These are phyloP conservation scores for Parazoanthus darwini DNA, from an alignment of 92 coral and sea anemone species.

Conservation along the genomic window DNA sequence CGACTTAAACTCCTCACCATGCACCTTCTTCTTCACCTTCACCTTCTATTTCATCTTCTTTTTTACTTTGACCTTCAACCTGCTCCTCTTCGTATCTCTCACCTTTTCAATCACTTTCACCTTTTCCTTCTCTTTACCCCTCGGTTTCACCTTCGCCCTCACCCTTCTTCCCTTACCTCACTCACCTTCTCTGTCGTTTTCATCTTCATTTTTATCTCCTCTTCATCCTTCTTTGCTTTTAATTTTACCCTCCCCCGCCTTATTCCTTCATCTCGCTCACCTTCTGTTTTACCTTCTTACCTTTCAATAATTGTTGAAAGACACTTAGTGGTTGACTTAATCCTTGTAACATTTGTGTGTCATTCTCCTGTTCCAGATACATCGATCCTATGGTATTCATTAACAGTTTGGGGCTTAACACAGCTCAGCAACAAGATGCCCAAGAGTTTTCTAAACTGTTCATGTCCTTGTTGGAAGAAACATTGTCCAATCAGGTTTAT, in stretches of 20 bases:
- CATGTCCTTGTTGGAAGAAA: slow-evolving; percentile 91
- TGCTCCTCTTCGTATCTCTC: no score
- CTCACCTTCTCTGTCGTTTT: neutral
- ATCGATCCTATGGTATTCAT: slow-evolving; percentile 95
- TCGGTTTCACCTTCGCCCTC: no score
- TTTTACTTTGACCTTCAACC: no score
- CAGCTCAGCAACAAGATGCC: slow-evolving; percentile 97
- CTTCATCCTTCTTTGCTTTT: neutral
- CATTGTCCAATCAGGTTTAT: slow-evolving; percentile 86
- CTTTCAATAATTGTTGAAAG: neutral
- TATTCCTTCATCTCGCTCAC: neutral
- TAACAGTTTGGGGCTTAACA: slow-evolving; percentile 85
- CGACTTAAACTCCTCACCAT: no score
- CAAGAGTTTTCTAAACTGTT: slow-evolving; percentile 97
- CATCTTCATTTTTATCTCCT: no score
- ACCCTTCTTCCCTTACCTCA: neutral
- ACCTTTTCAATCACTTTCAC: no score
- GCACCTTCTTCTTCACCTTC: no score
- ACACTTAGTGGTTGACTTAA: neutral
- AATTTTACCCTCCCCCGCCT: neutral
- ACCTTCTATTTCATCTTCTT: no score
- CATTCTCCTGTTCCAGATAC: slow-evolving; percentile 53
- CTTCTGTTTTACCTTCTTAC: neutral
- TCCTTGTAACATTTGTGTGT: neutral
- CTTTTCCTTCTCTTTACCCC: no score